Base-by-base conservation (phyloP, 2,797 vertebrate genomes). In the Zenarchopterus dispar region DNA sequence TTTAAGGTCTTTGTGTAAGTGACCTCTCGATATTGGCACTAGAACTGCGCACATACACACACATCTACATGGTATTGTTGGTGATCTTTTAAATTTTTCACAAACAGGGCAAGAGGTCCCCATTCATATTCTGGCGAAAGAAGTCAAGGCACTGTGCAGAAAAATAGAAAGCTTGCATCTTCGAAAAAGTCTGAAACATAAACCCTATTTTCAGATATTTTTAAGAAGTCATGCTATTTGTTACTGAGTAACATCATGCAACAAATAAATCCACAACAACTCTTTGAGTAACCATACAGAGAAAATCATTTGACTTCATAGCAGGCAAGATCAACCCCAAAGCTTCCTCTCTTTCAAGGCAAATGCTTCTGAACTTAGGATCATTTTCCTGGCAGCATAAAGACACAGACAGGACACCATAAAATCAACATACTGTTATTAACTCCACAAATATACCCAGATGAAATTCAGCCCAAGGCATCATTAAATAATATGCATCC, bases 401-500 rank as follows among this genome's bases (percentile, higher is more conserved):
- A 84, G 51, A 48, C 42, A 5, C 58, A 70, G 60, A 76, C 43
- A 55, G 77, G 68, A 69, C 46, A 62, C 62, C 67, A 75, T 75
- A 87, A 78, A 85, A 86, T 77, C 67, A 81, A 77, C 83, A 85
- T 76, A 13, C 18, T 46, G 21, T 19, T 46, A 80, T 86, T 78
- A 66, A 59, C 66, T 70, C 67, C 73, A 80, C 78, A 80, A 84
- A 84, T 76, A 86, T 61, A 87, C 72, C 73, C 75, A 71, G 67
- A 67, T 85, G 82, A 83, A 88, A 88, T 75, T 80, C 77, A 78
- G 87, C 80, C 81, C 80, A 74, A 71, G 81, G 82, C 75, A 81
- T 84, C 81, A 86, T 91, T 89, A 89, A 92, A 91, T 89, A 89
- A 90, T 89, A 87, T 83, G 87, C 80, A 86, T 86, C 84, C 81